Evolutionary conservation across 2,888 invertebrate genomes (phyloP).

Genomic region (Malachius bipustulatus): DNA sequence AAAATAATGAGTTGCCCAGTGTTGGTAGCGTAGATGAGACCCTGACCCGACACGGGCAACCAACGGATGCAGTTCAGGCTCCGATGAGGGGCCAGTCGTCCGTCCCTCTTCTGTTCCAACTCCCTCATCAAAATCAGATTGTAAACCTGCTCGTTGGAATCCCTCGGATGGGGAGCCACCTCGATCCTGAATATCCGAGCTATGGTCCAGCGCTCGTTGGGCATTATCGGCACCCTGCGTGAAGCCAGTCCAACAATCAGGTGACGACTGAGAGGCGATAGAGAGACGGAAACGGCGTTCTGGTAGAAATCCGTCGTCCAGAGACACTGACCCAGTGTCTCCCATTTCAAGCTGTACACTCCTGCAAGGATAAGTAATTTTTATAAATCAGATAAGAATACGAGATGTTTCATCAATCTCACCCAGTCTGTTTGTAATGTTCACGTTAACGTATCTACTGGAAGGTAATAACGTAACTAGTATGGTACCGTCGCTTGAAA

Average conservation of each 20-base stretch:
- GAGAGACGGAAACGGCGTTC: constrained; percentile 70
- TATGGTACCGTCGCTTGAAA: constrained; percentile 66
- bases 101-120: constrained; percentile 51
- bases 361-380: constrained; percentile 40
- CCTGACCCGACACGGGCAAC: constrained; percentile 73
- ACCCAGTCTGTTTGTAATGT: constrained; percentile 66
- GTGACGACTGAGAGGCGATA: constrained; percentile 71
- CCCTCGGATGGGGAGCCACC: constrained; percentile 29
- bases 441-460: constrained; percentile 51
- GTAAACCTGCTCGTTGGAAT: constrained; percentile 18
- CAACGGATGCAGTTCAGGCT: constrained; percentile 76
- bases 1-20: constrained; percentile 67
- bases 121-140: constrained; percentile 47
- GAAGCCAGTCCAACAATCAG: constrained; percentile 70
- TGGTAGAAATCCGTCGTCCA: constrained; percentile 67
- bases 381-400: no score
- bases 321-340: constrained; percentile 62
- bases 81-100: constrained; percentile 46
- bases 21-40: constrained; percentile 76
- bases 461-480: constrained; percentile 66
- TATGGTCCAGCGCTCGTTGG: constrained; percentile 41
- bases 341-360: constrained; percentile 67
- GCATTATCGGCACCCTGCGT: constrained; percentile 45
- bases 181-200: constrained; percentile 38
- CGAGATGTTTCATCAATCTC: constrained; percentile 27